Conservation (phyloP, 2,797 vertebrate species). For the Pyrrhura leucotis region DNA sequence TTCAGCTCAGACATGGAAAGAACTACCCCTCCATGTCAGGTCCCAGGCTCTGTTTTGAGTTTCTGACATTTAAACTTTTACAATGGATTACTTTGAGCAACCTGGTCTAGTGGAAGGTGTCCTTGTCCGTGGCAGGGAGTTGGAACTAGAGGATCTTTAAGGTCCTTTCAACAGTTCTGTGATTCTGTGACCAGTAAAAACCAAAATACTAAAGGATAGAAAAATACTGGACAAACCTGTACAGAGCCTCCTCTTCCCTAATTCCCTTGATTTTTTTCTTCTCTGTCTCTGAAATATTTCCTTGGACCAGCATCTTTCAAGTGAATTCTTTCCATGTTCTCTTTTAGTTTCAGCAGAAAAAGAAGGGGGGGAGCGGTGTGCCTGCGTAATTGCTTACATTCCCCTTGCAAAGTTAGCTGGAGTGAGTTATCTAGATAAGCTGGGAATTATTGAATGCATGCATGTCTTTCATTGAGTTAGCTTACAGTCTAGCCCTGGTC, state of each 20-base stretch:
- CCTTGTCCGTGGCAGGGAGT: neutral
- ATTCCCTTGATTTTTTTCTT: neutral
- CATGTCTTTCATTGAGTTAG: neutral
- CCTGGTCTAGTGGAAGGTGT: neutral
- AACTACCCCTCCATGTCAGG: neutral
- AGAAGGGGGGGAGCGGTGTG: neutral
- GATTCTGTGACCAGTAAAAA: neutral
- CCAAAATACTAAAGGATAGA: neutral
- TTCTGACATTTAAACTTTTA: neutral
- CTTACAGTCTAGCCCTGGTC: neutral
- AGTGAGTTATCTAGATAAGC: neutral
- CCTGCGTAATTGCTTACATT: constrained; percentile 7
- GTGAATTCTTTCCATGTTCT: neutral
- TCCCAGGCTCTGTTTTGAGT: neutral
- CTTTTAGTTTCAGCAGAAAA: neutral
- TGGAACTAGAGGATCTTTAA: neutral
- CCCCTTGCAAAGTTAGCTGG: constrained; percentile 3
- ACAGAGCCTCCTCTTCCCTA: neutral
- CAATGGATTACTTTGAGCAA: neutral
- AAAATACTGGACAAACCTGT: neutral
- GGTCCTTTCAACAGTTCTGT: neutral
- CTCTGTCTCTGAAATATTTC: neutral
- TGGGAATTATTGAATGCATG: constrained; percentile 20
- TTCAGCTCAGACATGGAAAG: neutral
- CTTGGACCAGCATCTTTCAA: neutral